These are phyloP conservation scores for Solea solea DNA, from an alignment of 2,113 vertebrate species.

Conservation along the genomic window DNA sequence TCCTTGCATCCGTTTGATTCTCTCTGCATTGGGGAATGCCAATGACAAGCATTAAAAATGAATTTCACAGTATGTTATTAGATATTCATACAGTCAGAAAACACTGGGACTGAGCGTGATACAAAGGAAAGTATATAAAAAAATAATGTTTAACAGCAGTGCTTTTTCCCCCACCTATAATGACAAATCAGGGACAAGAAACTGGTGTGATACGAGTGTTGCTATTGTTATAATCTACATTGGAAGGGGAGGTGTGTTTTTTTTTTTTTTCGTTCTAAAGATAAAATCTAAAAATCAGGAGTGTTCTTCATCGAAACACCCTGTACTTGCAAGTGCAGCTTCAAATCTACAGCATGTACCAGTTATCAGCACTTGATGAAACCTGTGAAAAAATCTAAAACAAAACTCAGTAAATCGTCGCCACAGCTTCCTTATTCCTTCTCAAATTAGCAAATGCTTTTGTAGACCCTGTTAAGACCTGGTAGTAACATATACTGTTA, in stretches of 20 bases:
- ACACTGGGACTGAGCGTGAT: slow-evolving; percentile 24
- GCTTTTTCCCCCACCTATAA: slow-evolving; percentile 13
- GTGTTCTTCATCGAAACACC: slow-evolving; percentile 7
- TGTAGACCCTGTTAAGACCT: too few species aligned
- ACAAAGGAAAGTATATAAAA: slow-evolving; percentile 47
- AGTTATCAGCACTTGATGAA: not conserved
- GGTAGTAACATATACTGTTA: too few species aligned
- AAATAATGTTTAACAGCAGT: slow-evolving; percentile 26
- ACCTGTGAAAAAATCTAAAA: not conserved
- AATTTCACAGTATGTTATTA: slow-evolving; percentile 55
- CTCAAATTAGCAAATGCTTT: too few species aligned
- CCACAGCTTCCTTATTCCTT: not conserved
- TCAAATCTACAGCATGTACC: not conserved
- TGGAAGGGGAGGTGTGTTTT: slow-evolving; percentile 2
- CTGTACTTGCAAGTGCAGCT: slow-evolving; percentile 10
- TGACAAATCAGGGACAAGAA: slow-evolving; percentile 31
- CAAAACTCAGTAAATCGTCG: not conserved
- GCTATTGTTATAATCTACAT: slow-evolving; percentile 3
- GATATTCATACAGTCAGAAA: slow-evolving; percentile 46
- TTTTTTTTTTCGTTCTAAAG: slow-evolving; percentile 23
- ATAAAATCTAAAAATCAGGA: slow-evolving; percentile 16
- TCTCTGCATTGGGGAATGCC: slow-evolving; percentile 22
- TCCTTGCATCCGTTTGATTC: slow-evolving; percentile 45
- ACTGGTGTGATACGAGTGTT: slow-evolving; percentile 20
- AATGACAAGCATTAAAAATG: slow-evolving; percentile 48